A percentile compares a stretch with the other conserved stretches of the same genome.
These are phyloP conservation scores for Lutjanus campechanus DNA, from an alignment of 2,797 vertebrate genomes.

Conservation along the genomic window DNA sequence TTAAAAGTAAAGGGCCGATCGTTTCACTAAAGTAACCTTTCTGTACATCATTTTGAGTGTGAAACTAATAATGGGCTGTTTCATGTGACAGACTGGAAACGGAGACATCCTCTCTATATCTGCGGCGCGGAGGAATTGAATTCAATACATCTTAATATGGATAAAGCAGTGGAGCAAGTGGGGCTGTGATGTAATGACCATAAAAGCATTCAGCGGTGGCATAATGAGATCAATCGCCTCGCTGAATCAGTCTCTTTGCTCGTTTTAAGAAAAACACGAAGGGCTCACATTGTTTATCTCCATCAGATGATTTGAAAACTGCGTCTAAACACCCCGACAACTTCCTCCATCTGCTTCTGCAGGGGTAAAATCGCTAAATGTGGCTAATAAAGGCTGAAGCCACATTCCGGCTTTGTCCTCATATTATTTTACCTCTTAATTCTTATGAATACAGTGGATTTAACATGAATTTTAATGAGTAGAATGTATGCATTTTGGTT, in stretches of 20 bases:
- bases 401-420: conserved; percentile 15
- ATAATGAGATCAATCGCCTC: conserved; percentile 60
- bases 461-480: conserved; percentile 64
- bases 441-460: conserved; percentile 63
- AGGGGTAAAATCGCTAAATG: not conserved
- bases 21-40: conserved; percentile 79
- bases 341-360: conserved; percentile 1
- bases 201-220: conserved; percentile 39
- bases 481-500: conserved; percentile 67
- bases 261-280: conserved; percentile 23
- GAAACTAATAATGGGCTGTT: conserved; percentile 79
- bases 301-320: conserved; percentile 40
- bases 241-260: conserved; percentile 9
- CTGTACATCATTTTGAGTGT: conserved; percentile 80
- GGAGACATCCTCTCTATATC: conserved; percentile 48
- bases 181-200: conserved; percentile 46
- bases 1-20: conserved; percentile 81
- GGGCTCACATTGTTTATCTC: conserved; percentile 43
- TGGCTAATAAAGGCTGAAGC: conserved; percentile 13
- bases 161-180: conserved; percentile 24
- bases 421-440: conserved; percentile 58
- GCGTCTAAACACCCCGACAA: not conserved
- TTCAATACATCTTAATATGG: conserved; percentile 59
- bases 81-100: conserved; percentile 70
- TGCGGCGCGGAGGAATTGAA: not conserved